These are phyloP conservation scores for Phoebastria nigripes DNA, from an alignment of 2,797 vertebrate species.

Conservation along the genomic window DNA sequence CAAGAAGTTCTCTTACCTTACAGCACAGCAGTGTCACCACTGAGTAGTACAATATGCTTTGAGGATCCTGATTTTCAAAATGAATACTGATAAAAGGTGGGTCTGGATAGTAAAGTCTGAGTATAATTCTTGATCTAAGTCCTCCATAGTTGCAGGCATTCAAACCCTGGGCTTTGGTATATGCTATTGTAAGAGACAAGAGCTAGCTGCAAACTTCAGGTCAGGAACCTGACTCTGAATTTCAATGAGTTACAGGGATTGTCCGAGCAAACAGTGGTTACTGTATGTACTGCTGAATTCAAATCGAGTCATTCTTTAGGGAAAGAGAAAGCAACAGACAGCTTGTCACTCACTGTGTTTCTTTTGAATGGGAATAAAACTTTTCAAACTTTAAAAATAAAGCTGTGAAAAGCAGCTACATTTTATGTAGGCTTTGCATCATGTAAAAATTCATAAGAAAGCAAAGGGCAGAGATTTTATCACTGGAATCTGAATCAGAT, in stretches of 20 bases:
- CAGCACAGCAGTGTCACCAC: not conserved
- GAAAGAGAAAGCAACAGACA: not conserved
- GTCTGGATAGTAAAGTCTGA: not conserved
- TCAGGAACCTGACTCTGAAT: not conserved
- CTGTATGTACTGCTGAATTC: not conserved
- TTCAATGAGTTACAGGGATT: not conserved
- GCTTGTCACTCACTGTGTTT: not conserved
- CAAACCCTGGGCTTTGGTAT: not conserved
- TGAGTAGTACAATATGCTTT: not conserved
- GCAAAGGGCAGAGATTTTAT: constrained; percentile 9
- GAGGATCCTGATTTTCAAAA: not conserved
- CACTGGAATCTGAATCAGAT: not conserved
- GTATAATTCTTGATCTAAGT: not conserved
- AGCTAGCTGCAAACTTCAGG: not conserved
- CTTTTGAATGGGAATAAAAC: not conserved
- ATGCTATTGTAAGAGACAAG: not conserved
- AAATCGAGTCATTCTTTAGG: not conserved
- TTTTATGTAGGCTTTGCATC: not conserved
- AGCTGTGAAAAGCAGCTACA: not conserved
- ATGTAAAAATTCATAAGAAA: not conserved
- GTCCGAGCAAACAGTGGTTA: not conserved
- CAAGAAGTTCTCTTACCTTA: not conserved
- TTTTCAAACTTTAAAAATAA: not conserved
- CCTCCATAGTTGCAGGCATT: not conserved
- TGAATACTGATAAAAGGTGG: not conserved